phyloP scores from a whole-genome alignment of 2,113 vertebrate species.

The Phyllostomus hastatus region DNA sequence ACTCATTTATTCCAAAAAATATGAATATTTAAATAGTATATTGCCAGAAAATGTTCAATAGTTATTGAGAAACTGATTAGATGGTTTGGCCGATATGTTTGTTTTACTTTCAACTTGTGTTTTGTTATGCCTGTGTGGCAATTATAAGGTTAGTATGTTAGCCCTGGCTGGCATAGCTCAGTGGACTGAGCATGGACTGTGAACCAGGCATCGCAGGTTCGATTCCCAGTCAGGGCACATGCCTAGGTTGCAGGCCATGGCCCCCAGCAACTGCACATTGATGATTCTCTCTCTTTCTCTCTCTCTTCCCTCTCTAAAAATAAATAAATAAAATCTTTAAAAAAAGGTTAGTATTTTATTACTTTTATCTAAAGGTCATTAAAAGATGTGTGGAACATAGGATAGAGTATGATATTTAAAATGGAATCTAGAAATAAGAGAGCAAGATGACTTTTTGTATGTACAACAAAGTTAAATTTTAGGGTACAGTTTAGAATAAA shows the following conservation, averaged over 20 bases:
- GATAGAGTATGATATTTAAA: constrained; percentile 1
- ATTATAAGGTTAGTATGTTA: constrained; percentile 4
- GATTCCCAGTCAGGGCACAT: too few species aligned
- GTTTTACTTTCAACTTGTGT: constrained; percentile 1
- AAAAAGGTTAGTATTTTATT: background rate
- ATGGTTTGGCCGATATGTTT: background rate
- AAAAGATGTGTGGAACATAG: background rate
- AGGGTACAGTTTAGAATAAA: background rate
- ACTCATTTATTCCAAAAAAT: background rate
- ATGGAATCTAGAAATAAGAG: background rate
- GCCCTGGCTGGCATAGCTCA: too few species aligned
- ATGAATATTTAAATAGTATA: background rate
- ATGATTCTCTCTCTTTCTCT: too few species aligned
- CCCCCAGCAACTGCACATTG: too few species aligned
- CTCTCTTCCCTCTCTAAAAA: too few species aligned
- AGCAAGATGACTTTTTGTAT: background rate
- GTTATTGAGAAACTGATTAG: background rate
- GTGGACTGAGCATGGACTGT: too few species aligned
- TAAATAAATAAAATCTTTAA: too few species aligned
- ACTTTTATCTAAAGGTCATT: background rate
- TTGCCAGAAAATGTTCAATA: background rate
- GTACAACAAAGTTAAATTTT: constrained; percentile 2
- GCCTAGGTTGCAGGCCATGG: too few species aligned
- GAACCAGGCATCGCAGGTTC: too few species aligned
- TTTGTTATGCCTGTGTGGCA: background rate